Evolutionary conservation across 2,113 vertebrate species (phyloP), one percentile per base, ranked within the genome.

Genomic region (Dissostichus mawsoni): DNA sequence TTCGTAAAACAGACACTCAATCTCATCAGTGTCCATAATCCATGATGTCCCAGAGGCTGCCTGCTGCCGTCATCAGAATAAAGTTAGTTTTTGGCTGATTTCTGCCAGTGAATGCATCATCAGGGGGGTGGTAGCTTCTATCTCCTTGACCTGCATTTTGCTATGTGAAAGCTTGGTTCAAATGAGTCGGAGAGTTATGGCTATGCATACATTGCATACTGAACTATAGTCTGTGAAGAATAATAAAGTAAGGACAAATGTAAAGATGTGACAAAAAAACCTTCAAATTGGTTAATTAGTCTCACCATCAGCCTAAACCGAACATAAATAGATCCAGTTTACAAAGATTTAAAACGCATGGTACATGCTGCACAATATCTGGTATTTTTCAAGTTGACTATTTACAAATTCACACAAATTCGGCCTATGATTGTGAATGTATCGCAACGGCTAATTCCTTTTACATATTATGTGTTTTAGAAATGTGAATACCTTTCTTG

Each of bases 161-260:
- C 57, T 66, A 20, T 2, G 12, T 69, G 51, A 74, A 63, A 50
- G 44, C 61, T 29, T 3, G 6, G n/a, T 68, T 84, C 79, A 74
- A 84, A 75, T 89, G 88, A 89, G 67, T 92, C 89, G 87, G 63
- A 59, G 70, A 84, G 59, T 81, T 76, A 4, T 77, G 78, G 78
- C 41, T 50, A 2, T 83, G 80, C 69, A 86, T 58, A 63, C 80
- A 84, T 74, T 23, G 25, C n/a, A 59, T 29, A 64, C 25, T 11
- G 23, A 65, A 50, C 25, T 14, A 23, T 17, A 14, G n/a, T 75
- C 7, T n/a, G n/a, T 47, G 20, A 48, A 47, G 5, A 44, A 33
- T 36, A 14, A 13, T 14, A 11, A 23, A 47, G n/a, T 6, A 18
- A 8, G 3, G 3, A 23, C 33, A 29, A 17, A 13, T 11, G 9